Base-by-base conservation (phyloP, 2,113 vertebrate genomes). In the Channa argus region DNA sequence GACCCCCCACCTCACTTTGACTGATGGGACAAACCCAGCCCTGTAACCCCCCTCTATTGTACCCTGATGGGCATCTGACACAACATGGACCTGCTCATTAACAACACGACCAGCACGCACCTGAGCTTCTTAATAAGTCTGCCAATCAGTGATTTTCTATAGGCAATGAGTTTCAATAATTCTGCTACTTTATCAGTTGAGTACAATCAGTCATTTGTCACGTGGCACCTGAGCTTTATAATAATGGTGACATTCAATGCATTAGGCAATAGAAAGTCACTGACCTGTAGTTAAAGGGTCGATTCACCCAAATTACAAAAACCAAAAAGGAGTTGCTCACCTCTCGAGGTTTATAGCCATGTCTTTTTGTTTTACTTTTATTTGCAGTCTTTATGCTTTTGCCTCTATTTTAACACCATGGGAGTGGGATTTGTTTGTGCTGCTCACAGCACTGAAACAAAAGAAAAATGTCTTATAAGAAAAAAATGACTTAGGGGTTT, bases 41-140 rank as follows among this genome's bases (percentile, higher is more conserved):
- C 77, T 58, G 87, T 84, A 87, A 75, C 66, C 75, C 71, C 86
- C 81, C 51, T 58, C 85, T 70, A 88, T 90, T 93, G 89, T 89
- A 71, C 75, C 76, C 68, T 93, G 94, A 94, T 86, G 85, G 93
- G 91, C 90, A 91, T 83, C 80, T 92, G 90, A 91, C 91, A 91
- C 77, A 50, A 38, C 72, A 51, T 13, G 8, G 55, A 60, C 59
- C 71, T 79, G 24, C 86, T 91, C 80, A 92, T 91, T 90, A 92
- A 68, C 66, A 72, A 33, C 63, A 49, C 73, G 0, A 38, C 50
- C 63, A 56, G 55, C 50, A 51, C 1, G 74, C 90, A 92, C 89
- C 89, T 90, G 90, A 88, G 90, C 89, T 89, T 59, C 52, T 73
- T 88, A 90, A 90, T 89, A 82, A 84, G 73, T 79, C 86, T 87